Base-by-base conservation (phyloP, 2,113 vertebrate species). In the Syngnathus floridae region DNA sequence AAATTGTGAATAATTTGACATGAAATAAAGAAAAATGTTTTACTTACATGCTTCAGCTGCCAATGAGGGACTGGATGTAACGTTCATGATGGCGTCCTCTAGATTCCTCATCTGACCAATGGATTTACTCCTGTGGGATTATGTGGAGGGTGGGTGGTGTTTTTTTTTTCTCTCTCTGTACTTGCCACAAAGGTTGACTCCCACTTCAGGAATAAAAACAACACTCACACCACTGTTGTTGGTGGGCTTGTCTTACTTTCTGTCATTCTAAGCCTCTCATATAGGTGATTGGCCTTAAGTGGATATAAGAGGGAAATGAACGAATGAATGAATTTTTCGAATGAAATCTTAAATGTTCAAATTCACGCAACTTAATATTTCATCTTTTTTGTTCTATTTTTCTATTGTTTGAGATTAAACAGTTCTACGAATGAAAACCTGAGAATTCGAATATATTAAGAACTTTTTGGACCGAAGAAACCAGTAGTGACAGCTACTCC, bases 41-140 rank as follows among this genome's bases (percentile, higher is more conserved):
- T 59, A 55, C 68, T 74, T 17, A 76, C 64, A 38, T 22, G 14
- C 43, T 62, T 54, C 19, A 51, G n/a, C 10, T 59, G 45, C 37
- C 8, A 21, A 19, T 16, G 56, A 22, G 12, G 1, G 51, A 65
- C 21, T 21, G 17, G 14, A 11, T 36, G 7, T 38, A 52, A 63
- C 11, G n/a, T 12, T 41, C 16, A 52, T 5, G 21, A 14, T 14
- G 19, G 17, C 13, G 10, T 2, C 41, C 41, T 67, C 69, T 62
- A 41, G 0, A 16, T 43, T 63, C 36, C 14, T 51, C 38, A 37
- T 57, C 58, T 41, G 26, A 40, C 61, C 68, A n/a, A 67, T 48
- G 38, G 1, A 57, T 26, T 41, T 38, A 37, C n/a, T 45, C 35
- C 36, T 9, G 17, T 49, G 45, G 6, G 40, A 31, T 51, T 19